These are phyloP conservation scores for Xenopus petersii DNA, from an alignment of 2,797 vertebrate genomes.

Conservation along the genomic window DNA sequence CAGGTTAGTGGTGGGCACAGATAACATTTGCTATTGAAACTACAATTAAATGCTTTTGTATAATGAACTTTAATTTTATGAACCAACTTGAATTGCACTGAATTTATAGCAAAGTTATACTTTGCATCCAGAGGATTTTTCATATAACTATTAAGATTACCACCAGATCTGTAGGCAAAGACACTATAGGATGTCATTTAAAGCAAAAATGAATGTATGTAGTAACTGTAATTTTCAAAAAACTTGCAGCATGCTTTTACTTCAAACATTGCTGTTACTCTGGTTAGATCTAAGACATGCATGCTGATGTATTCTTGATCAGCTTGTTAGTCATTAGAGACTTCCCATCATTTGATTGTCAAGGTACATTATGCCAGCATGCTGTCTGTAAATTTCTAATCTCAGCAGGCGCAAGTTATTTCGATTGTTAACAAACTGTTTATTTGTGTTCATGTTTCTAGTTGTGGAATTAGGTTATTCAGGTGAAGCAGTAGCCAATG, in stretches of 20 bases:
- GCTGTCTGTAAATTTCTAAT: constrained; percentile 24
- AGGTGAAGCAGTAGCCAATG: not conserved
- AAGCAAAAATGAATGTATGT: too few relatives aligned
- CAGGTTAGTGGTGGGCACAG: too few relatives aligned
- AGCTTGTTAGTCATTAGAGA: constrained; percentile 8
- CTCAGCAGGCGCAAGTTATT: constrained; percentile 17
- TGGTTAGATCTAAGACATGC: too few relatives aligned
- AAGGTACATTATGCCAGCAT: constrained; percentile 10
- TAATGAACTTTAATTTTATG: too few relatives aligned
- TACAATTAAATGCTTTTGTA: too few relatives aligned
- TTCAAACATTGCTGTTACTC: not conserved
- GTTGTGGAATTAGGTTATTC: constrained; percentile 6
- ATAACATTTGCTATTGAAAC: too few relatives aligned
- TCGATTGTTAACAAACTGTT: constrained; percentile 23
- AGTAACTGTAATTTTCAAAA: not conserved
- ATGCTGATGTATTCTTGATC: not conserved
- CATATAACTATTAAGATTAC: too few relatives aligned
- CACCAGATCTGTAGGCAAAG: too few relatives aligned
- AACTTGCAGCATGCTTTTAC: not conserved
- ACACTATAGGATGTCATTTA: not conserved
- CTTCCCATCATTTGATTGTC: constrained; percentile 12
- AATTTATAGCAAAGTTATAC: too few relatives aligned
- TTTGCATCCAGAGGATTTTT: too few relatives aligned
- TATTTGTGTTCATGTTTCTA: constrained; percentile 13
- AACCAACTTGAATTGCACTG: too few relatives aligned